Base-by-base conservation (phyloP, 2,113 vertebrate species). In the Semicossyphus pulcher region DNA sequence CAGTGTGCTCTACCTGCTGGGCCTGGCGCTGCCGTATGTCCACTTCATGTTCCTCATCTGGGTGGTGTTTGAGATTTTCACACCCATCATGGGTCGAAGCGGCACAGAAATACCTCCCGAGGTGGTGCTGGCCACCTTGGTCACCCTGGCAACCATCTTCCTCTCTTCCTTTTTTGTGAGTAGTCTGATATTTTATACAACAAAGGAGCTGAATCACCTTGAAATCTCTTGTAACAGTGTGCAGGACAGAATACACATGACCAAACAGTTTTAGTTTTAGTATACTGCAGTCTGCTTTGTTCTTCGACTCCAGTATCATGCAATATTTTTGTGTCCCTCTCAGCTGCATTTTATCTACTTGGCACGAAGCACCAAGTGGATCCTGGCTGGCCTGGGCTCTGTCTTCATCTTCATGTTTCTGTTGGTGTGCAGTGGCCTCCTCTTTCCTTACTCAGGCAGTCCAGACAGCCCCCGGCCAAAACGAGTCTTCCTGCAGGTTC, bases 31-130 rank as follows among this genome's bases (percentile, higher is more conserved):
- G 84, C 97, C 98, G 0, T 97, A 99, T 18, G 51, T 98, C 12
- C 97, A 98, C 85, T 91, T 95, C 69, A 88, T 97, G 84, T 99
- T 99, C 81, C 94, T 99, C 64, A 95, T 96, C 81, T 98, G 97
- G 96, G 94, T 96, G 31, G 93, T 98, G 34, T 99, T 98, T 91
- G 98, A 99, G 90, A 98, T 99, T 92, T 98, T 99, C 79, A 95
- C 95, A 0, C 98, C 98, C 54, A 97, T 99, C 68, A 94, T 98
- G 89, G 98, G 98, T 7, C 96, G 97, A 67, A 98, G 96, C 18
- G 97, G 97, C 64, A 96, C 97, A 0, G 96, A 98, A 90, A 96
- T 97, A 32, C 96, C 94, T 14, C 96, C 98, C 0, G 98, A 99
- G 60, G 66, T 96, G 65, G 94, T 98, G 36, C 69, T 99, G 83